Base-by-base conservation (phyloP, 2,113 vertebrate genomes). In the Boleophthalmus pectinirostris region DNA sequence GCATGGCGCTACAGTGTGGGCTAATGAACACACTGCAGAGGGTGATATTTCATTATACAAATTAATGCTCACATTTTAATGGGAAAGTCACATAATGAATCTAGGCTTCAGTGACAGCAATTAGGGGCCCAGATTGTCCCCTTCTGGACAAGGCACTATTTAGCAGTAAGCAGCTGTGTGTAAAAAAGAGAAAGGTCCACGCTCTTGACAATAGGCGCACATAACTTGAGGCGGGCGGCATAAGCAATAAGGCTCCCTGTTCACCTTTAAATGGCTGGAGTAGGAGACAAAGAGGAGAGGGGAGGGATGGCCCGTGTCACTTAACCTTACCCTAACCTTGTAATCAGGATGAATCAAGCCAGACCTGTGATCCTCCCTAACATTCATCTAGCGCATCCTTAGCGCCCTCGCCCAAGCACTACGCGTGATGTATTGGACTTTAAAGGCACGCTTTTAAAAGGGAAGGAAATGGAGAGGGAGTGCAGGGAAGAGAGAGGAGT, bases 11-110 rank as follows among this genome's bases (percentile, higher is more conserved):
- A 96, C 96, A 96, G 96, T 95, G 95, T 96, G 95, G 95, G 96
- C 96, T 99, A 98, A 99, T 99, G 97, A 99, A 98, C 96, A 96
- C 97, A 95, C 97, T 97, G 97, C 96, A 96, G 97, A 95, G 97
- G 97, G 96, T 97, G 97, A 99, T 99, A 98, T 99, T 99, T 99
- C 98, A 99, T 99, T 98, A 99, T 97, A 99, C 97, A 98, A 99
- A 99, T 99, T 98, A 99, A 99, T 97, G 98, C 98, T 99, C 98
- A 98, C 98, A 98, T 98, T 98, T 98, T 99, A 99, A 99, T 99
- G 97, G 98, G 97, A 97, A 98, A 99, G 98, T 98, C 98, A 98
- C 96, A 97, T 98, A 98, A 99, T 99, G 98, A 99, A 99, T 99
- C 98, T 96, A 95, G 95, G 97, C 97, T 98, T 97, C 97, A 96